These are phyloP conservation scores for Drosophila elegans DNA, from an alignment of 1,140 invertebrate genomes.

Conservation along the genomic window DNA sequence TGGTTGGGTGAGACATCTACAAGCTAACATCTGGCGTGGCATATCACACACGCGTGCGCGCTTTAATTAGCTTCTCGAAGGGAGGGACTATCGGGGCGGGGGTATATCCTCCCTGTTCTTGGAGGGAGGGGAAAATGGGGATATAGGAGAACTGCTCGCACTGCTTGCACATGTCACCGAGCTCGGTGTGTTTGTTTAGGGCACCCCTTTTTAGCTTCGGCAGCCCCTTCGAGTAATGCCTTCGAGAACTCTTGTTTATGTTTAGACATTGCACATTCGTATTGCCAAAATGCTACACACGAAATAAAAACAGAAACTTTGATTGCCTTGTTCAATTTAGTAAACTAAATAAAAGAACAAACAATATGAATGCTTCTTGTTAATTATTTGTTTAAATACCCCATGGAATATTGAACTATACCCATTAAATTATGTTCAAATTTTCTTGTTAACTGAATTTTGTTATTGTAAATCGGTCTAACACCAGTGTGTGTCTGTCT, in stretches of 20 bases:
- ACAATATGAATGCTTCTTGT: no score
- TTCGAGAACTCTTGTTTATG: slow-evolving; percentile 42
- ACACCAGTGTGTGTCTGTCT: background rate
- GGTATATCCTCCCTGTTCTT: background rate
- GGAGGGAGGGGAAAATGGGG: background rate
- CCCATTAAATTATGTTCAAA: no score
- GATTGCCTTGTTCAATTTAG: background rate
- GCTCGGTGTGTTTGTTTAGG: slow-evolving; percentile 59
- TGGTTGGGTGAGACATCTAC: slow-evolving; percentile 50
- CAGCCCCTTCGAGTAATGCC: slow-evolving; percentile 22
- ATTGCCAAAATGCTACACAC: slow-evolving; percentile 48
- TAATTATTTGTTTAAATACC: no score
- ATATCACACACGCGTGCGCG: slow-evolving; percentile 73
- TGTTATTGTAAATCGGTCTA: slow-evolving; percentile 37
- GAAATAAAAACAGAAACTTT: background rate
- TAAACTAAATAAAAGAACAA: no score
- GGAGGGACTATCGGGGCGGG: slow-evolving; percentile 12
- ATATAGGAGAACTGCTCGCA: slow-evolving; percentile 7
- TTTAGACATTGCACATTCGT: slow-evolving; percentile 47
- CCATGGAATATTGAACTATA: no score
- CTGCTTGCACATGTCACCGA: slow-evolving; percentile 58
- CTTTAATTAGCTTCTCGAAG: slow-evolving; percentile 68
- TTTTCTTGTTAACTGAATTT: slow-evolving; percentile 29
- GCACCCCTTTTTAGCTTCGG: slow-evolving; percentile 10
- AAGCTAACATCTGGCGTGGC: slow-evolving; percentile 67